Conservation (phyloP, 2,113 vertebrate species). For the Himantopus leucocephalus region DNA sequence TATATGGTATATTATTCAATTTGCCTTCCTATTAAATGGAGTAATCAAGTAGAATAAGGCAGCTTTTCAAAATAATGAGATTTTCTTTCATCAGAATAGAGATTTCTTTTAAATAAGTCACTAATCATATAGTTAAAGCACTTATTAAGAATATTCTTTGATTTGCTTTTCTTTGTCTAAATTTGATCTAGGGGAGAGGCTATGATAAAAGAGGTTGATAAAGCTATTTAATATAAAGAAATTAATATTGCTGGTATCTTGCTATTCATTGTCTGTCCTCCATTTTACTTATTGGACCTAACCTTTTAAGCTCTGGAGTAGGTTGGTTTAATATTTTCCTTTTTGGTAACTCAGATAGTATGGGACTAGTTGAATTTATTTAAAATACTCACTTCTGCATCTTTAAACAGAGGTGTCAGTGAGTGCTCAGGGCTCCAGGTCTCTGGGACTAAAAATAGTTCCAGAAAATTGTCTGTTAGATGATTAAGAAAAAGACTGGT, state of each 20-base stretch:
- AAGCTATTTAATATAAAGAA: conserved; percentile 8
- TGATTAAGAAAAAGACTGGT: neutral
- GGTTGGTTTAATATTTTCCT: neutral
- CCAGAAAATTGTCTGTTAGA: neutral
- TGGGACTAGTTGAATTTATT: neutral
- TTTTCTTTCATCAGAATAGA: conserved; percentile 58
- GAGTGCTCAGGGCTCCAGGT: fast-evolving
- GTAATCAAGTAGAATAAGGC: conserved; percentile 48
- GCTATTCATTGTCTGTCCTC: neutral
- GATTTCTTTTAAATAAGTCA: conserved; percentile 60
- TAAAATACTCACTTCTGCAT: neutral
- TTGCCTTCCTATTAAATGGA: conserved; percentile 56
- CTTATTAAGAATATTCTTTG: conserved; percentile 63
- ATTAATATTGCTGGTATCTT: neutral
- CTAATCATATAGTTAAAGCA: conserved; percentile 63
- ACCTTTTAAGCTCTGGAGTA: neutral
- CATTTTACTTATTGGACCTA: neutral
- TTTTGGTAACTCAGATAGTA: neutral
- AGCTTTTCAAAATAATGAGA: conserved; percentile 62
- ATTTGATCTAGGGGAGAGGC: neutral
- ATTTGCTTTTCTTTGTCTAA: conserved; percentile 51
- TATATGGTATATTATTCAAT: conserved; percentile 40
- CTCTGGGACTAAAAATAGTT: neutral
- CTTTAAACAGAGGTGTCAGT: neutral
- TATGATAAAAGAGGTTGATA: conserved; percentile 26